Base-by-base conservation (phyloP, 2,797 vertebrate species). In the Micropoecilia bifurca region DNA sequence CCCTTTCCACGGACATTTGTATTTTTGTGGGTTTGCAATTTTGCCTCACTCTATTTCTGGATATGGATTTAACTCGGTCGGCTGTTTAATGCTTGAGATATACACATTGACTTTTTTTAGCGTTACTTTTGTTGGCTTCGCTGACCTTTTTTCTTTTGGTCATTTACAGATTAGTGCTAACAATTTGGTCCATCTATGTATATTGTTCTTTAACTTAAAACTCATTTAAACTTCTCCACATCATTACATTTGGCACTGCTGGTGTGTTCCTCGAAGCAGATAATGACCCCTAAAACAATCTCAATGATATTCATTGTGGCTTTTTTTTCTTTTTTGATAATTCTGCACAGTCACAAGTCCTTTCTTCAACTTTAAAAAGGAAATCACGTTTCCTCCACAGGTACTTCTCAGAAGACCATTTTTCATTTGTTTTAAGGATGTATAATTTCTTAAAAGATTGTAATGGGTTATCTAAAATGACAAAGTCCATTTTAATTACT, bases 391-490 rank as follows among this genome's bases (percentile, higher is more conserved):
- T 39, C 47, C 6, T 82, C 22, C 74, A 53, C 43, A 57, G 36
- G 39, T 73, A 73, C 16, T 50, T 13, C 14, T 76, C 39, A 69
- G 45, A 25, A 50, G 45, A 72, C 14, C 73, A 20, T 41, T 39
- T 22, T 30, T 46, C 18, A 66, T 77, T 57, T 47, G 41, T 81
- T 66, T 88, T 73, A 73, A 30, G 8, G 16, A 77, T 75, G 76
- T 85, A 78, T 80, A 0, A 71, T 87, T 87, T 87, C 69, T 75
- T 76, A 90, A 93, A 36, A 89, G 77, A 88, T 85, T 86, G 50
- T 88, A 91, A 92, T 87, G 79, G 85, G 80, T 89, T 87, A 33
- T 94, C 91, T 82, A 85, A 89, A 94, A 93, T 86, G 83, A 92
- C 75, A 76, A 39, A 78, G 73, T 74, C 83, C 81, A 90, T 94